Base-by-base conservation (phyloP, 2,797 vertebrate genomes). In the Catostomus latipinnis region DNA sequence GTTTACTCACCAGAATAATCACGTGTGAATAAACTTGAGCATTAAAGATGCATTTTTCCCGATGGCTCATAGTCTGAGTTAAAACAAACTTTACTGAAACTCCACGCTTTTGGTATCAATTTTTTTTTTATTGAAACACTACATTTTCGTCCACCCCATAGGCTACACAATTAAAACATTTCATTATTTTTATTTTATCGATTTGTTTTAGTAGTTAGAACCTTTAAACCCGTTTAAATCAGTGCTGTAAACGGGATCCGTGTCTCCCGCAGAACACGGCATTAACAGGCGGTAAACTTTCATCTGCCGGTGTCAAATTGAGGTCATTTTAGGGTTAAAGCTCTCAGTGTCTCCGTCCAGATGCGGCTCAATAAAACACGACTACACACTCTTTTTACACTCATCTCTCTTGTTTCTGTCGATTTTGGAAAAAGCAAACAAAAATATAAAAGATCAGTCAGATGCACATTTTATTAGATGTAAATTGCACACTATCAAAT, bases 301-400 rank as follows among this genome's bases (percentile, higher is more conserved):
- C 96, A 96, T 97, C 96, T 95, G 93, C 92, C 93, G 95, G 96
- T 97, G 96, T 98, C 96, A 97, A 94, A 96, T 96, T 95, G 95
- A 95, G 98, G 97, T 98, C 97, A 98, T 93, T 95, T 95, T 94
- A 95, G 96, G 96, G 97, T 98, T 96, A 97, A 96, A 95, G 94
- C 96, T 97, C 96, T 97, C 96, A 93, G 94, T 97, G 96, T 96
- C 96, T 95, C 90, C 94, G 94, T 95, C 96, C 97, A 98, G 96
- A 97, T 98, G 97, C 93, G 96, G 90, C 88, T 90, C 96, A 97
- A 96, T 1, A 12, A 46, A 97, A 97, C 95, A 97, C 95, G 92
- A 93, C 93, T 94, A 94, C 96, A 95, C 93, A 96, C 94, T 93
- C 93, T 91, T 94, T 95, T 95, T 93, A 93, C 94, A 95, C 96